phyloP scores from a whole-genome alignment of 1,140 invertebrate genomes.

The Phymorhynchus buccinoides region DNA sequence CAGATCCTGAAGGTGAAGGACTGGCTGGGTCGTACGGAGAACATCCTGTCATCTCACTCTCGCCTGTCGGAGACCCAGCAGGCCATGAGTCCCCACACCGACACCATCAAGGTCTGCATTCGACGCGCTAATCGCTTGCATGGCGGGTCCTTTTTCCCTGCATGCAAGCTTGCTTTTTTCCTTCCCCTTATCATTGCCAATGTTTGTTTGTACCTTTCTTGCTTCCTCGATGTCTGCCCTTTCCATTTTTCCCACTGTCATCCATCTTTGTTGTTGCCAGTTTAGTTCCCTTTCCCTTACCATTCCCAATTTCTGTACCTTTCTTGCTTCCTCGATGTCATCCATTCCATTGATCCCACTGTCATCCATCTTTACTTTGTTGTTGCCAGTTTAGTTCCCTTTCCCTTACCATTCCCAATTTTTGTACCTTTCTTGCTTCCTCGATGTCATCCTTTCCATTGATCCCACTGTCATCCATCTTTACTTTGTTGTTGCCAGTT shows the following conservation, averaged over 20 bases:
- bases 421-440: too few relatives aligned
- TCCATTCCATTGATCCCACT: too few relatives aligned
- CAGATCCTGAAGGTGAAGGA: slow-evolving; percentile 67
- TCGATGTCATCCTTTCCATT: too few relatives aligned
- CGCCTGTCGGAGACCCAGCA: slow-evolving; percentile 72
- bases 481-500: too few relatives aligned
- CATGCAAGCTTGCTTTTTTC: slow-evolving; percentile 2
- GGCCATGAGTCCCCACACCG: slow-evolving; percentile 57
- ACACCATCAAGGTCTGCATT: slow-evolving; percentile 65
- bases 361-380: too few relatives aligned
- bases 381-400: too few relatives aligned
- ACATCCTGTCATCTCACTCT: slow-evolving; percentile 60
- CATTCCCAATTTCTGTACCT: too few relatives aligned
- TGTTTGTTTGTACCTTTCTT: neutral
- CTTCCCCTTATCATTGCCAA: neutral
- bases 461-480: too few relatives aligned
- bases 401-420: too few relatives aligned
- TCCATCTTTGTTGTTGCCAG: too few relatives aligned
- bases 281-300: too few relatives aligned
- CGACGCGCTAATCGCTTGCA: neutral
- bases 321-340: too few relatives aligned
- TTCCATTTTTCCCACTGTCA: neutral
- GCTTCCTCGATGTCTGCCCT: neutral
- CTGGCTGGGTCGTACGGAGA: slow-evolving; percentile 69
- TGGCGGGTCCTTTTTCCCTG: neutral